Conservation (phyloP, 2,888 invertebrate species). For the Seira ritae region DNA sequence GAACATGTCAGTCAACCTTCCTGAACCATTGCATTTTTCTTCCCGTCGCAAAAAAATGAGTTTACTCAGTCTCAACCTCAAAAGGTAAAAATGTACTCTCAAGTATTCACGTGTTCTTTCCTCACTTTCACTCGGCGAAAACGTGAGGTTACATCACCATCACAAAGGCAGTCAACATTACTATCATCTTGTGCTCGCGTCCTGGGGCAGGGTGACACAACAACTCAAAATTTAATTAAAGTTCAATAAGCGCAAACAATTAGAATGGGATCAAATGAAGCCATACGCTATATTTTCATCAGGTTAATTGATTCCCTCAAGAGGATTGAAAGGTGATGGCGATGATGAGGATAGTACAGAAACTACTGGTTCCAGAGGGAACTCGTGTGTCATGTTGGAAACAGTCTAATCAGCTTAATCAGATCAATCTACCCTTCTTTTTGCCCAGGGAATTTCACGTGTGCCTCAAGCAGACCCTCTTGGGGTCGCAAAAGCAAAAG, state of each 20-base stretch:
- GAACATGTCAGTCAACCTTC: background rate
- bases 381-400: conserved; percentile 31
- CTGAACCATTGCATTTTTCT: background rate
- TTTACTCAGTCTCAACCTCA: no score
- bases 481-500: background rate
- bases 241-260: background rate
- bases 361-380: background rate
- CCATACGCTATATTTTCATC: background rate
- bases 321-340: background rate
- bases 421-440: conserved; percentile 22
- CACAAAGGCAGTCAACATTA: no score
- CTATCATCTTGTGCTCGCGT: no score
- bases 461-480: background rate
- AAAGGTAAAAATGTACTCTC: no score
- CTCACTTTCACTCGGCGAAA: no score
- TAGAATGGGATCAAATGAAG: background rate
- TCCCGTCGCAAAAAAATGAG: background rate
- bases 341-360: background rate
- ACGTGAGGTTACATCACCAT: no score
- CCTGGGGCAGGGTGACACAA: background rate
- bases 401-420: conserved; percentile 48
- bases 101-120: no score
- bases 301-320: background rate
- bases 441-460: conserved; percentile 10
- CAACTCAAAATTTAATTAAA: conserved; percentile 7